phyloP scores from a whole-genome alignment of 1,140 invertebrate species.

The Drepana arcuata region DNA sequence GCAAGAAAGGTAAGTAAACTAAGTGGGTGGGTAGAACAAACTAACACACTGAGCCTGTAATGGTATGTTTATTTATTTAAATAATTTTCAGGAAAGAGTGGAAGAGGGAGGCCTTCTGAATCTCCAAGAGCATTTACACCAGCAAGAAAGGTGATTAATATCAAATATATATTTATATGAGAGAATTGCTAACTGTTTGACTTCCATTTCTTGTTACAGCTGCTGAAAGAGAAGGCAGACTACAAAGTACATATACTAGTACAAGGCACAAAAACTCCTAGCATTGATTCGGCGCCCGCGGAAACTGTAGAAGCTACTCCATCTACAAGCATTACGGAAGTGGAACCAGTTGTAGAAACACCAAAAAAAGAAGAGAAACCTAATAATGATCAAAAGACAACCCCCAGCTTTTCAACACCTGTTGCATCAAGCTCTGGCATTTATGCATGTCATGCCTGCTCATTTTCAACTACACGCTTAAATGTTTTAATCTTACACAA shows the following conservation, averaged over 20 bases:
- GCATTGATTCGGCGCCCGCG: conserved; percentile 11
- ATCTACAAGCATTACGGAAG: conserved; percentile 24
- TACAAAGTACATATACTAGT: conserved; percentile 76
- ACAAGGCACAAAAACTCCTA: conserved; percentile 59
- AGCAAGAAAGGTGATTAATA: conserved; percentile 34
- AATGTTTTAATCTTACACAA: conserved; percentile 81
- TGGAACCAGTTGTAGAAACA: not conserved
- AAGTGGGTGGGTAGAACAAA: too few relatives aligned
- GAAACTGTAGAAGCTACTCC: conserved; percentile 30
- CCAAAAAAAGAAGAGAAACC: conserved; percentile 17
- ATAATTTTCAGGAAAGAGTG: conserved; percentile 21
- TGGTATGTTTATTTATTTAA: conserved; percentile 3
- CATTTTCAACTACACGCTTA: conserved; percentile 75
- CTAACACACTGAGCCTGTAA: too few relatives aligned
- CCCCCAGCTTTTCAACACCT: conserved; percentile 22
- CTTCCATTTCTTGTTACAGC: conserved; percentile 35
- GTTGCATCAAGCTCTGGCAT: conserved; percentile 41
- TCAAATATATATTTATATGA: conserved; percentile 5
- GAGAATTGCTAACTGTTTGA: not conserved
- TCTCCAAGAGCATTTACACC: conserved; percentile 25
- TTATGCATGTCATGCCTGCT: conserved; percentile 78
- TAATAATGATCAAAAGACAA: conserved; percentile 13
- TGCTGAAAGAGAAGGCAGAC: conserved; percentile 72
- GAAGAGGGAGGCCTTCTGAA: conserved; percentile 22
- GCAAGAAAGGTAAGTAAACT: conserved; percentile 42